These are phyloP conservation scores for Tetheella fluctuosa DNA, from an alignment of 2,888 invertebrate genomes.

Conservation along the genomic window DNA sequence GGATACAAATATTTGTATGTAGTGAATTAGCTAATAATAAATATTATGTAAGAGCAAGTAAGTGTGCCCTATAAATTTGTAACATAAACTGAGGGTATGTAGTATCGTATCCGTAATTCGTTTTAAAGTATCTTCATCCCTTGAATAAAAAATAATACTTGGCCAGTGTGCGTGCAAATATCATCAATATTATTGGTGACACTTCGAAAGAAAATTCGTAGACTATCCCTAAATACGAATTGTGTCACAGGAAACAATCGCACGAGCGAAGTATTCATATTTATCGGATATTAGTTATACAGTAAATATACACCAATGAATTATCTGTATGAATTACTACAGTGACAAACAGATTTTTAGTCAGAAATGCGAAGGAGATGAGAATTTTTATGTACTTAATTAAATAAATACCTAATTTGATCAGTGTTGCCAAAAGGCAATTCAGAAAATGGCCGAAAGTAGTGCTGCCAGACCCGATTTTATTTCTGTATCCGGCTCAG, in stretches of 20 bases:
- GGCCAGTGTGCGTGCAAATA: slow-evolving; percentile 68
- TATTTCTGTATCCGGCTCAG: too few species aligned
- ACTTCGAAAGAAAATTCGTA: slow-evolving; percentile 43
- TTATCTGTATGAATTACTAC: too few species aligned
- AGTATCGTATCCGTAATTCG: background rate
- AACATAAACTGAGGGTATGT: background rate
- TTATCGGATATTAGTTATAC: background rate
- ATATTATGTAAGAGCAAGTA: slow-evolving; percentile 14
- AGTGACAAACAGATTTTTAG: too few species aligned
- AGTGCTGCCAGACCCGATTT: too few species aligned
- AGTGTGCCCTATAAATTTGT: background rate
- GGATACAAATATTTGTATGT: background rate
- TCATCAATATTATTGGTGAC: slow-evolving; percentile 60
- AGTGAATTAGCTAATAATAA: background rate
- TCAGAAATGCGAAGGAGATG: too few species aligned
- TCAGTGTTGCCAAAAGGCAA: too few species aligned
- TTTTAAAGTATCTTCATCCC: slow-evolving; percentile 6
- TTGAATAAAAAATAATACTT: slow-evolving; percentile 27
- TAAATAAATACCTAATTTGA: too few species aligned
- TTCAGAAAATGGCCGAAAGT: too few species aligned
- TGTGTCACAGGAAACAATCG: slow-evolving; percentile 32
- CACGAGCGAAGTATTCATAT: slow-evolving; percentile 40
- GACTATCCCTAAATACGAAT: slow-evolving; percentile 30
- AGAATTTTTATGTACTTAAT: too few species aligned
- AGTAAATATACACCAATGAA: too few species aligned